Evolutionary conservation across 2,888 invertebrate genomes (phyloP).

Genomic region (Epistrophe grossulariae): DNA sequence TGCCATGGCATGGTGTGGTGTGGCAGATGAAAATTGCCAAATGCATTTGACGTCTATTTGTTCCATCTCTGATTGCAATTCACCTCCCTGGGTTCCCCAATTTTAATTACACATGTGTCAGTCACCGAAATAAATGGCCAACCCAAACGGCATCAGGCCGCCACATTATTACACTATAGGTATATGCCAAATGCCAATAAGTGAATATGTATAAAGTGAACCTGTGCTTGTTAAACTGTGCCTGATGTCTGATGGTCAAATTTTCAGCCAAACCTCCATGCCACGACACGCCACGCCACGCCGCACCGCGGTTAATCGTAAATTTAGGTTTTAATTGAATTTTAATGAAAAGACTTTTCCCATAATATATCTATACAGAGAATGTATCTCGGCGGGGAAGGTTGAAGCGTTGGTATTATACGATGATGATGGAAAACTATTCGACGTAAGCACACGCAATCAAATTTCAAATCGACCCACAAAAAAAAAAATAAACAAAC

Average conservation of each 20-base stretch:
- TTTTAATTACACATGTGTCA: conserved; percentile 73
- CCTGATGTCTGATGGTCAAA: background rate
- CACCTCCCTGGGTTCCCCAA: conserved; percentile 24
- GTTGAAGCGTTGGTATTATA: background rate
- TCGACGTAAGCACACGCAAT: conserved; percentile 64
- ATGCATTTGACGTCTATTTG: conserved; percentile 60
- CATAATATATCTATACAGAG: background rate
- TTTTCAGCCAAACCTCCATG: conserved; percentile 8
- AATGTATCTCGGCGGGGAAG: background rate
- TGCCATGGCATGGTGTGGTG: conserved; percentile 23
- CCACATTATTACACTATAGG: background rate
- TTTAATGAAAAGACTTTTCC: conserved; percentile 73
- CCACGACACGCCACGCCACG: too few relatives aligned
- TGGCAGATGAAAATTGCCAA: conserved; percentile 69
- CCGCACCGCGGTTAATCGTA: conserved; percentile 55
- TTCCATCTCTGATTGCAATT: conserved; percentile 49
- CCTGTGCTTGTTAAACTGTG: conserved; percentile 33
- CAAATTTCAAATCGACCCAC: conserved; percentile 42
- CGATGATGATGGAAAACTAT: conserved; percentile 68
- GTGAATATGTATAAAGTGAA: conserved; percentile 20
- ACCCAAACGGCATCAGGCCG: conserved; percentile 4
- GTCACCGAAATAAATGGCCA: conserved; percentile 57
- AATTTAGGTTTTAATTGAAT: conserved; percentile 73
- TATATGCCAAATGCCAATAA: conserved; percentile 46
- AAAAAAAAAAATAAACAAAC: background rate